Evolutionary conservation across 2,113 vertebrate genomes (phyloP), one percentile per base, ranked within the genome.

Genomic region (Cynocephalus volans): DNA sequence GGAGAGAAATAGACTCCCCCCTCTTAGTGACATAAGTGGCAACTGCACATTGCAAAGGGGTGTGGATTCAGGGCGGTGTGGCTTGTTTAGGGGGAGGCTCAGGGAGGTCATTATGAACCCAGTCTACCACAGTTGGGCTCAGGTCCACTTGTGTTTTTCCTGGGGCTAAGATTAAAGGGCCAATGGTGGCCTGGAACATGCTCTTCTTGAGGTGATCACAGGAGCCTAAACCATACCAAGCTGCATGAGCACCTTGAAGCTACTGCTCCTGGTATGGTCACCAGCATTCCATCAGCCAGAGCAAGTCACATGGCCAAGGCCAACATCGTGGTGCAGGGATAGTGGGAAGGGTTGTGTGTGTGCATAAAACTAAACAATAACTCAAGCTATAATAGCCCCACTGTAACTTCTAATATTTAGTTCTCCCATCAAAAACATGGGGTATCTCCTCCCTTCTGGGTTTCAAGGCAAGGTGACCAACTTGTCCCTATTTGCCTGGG

Each of bases 241-340:
- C 6, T 26, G 84, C 28, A 1, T 15, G 62, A 0, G 26, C 28
- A 50, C 7, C 13, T 4, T 3, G 21, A 69, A 54, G n/a, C 8
- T 2, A 5, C 56, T 5, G 48, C 64, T 56, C 82, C 21, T 36
- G 41, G 1, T 0, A 26, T 50, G 84, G 56, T 60, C 18, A 26
- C 70, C 62, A 56, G 24, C n/a, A 41, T 75, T 75, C 18, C 73
- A 50, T 5, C 0, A 4, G 41, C 67, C 26, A 48, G 45, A 60
- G 50, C 18, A 56, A 64, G 79, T 50, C 72, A 73, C 19, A 15
- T 0, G 28, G 60, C 26, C 69, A 88, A 62, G 45, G 33, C 24
- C 48, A 56, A 56, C 36, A 33, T 24, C 60, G 45, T 0, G 8
- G 7, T 12, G 8, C 7, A 1, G 17, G 54, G 13, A 18, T 6